Evolutionary conservation across 2,113 vertebrate genomes (phyloP).

Genomic region (Ageneiosus marmoratus): DNA sequence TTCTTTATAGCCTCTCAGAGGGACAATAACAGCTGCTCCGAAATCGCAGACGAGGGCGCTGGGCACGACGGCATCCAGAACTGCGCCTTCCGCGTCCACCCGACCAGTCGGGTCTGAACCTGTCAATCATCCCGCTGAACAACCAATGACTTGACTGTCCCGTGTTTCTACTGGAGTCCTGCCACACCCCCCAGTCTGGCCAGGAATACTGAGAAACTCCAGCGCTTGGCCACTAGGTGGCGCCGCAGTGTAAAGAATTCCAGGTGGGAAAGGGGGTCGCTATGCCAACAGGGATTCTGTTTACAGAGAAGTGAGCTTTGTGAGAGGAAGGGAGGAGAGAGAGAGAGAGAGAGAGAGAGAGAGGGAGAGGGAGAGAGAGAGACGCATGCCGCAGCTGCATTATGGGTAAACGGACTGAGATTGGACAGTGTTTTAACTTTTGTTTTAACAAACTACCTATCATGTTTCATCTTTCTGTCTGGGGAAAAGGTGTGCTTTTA

Average conservation of each 20-base stretch:
- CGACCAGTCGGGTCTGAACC: constrained; percentile 74
- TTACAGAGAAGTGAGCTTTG: constrained; percentile 54
- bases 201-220: constrained; percentile 71
- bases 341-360: constrained; percentile 24
- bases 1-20: constrained; percentile 60
- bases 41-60: constrained; percentile 57
- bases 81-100: constrained; percentile 71
- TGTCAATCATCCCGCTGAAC: constrained; percentile 48
- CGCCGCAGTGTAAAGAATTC: constrained; percentile 63
- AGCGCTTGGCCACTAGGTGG: constrained; percentile 72
- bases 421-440: constrained; percentile 64
- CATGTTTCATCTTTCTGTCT: constrained; percentile 50
- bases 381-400: constrained; percentile 47
- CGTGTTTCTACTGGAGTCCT: constrained; percentile 69
- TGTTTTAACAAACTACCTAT: constrained; percentile 57
- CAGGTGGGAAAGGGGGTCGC: constrained; percentile 64
- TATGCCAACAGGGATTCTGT: constrained; percentile 58
- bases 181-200: constrained; percentile 67
- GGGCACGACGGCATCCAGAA: constrained; percentile 66
- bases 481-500: constrained; percentile 44
- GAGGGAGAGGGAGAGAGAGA: constrained; percentile 32
- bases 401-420: constrained; percentile 61
- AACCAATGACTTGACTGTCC: constrained; percentile 67
- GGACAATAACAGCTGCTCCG: constrained; percentile 68
- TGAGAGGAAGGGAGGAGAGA: constrained; percentile 32